Percentiles rank a stretch among this genome's conserved stretches.
Evolutionary conservation across 1,140 invertebrate genomes (phyloP).

Genomic region (Potamilus streckersoni): DNA sequence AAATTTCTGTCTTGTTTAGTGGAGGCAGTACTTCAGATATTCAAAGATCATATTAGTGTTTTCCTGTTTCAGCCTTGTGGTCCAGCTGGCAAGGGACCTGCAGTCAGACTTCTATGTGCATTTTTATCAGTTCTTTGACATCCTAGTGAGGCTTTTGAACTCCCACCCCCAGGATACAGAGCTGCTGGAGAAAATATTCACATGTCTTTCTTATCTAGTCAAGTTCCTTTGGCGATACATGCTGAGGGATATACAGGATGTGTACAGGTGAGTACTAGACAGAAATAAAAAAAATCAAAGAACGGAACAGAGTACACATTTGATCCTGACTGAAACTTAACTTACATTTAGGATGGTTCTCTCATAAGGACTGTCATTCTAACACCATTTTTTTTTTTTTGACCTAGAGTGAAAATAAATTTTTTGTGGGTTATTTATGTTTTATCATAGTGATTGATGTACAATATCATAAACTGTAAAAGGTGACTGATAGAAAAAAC

Average conservation of each 20-base stretch:
- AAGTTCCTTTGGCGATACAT: slow-evolving; percentile 87
- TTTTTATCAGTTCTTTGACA: slow-evolving; percentile 78
- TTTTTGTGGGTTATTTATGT: too few relatives aligned
- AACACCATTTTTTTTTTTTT: too few relatives aligned
- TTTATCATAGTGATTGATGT: too few relatives aligned
- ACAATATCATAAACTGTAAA: too few relatives aligned
- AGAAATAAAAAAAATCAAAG: not conserved
- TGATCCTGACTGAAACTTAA: not conserved
- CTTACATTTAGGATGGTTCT: not conserved
- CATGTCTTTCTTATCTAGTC: slow-evolving; percentile 87
- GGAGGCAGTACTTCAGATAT: too few relatives aligned
- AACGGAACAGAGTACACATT: too few relatives aligned
- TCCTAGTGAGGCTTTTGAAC: slow-evolving; percentile 78
- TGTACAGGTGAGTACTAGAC: slow-evolving; percentile 70
- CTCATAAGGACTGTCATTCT: not conserved
- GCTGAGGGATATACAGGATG: slow-evolving; percentile 80
- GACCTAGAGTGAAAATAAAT: too few relatives aligned
- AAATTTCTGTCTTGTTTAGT: too few relatives aligned
- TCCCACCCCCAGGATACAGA: slow-evolving; percentile 80
- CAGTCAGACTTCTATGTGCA: slow-evolving; percentile 87
- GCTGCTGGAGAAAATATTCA: slow-evolving; percentile 84
- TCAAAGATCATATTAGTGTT: not conserved
- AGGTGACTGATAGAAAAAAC: too few relatives aligned
- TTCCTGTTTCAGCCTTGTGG: slow-evolving; percentile 77
- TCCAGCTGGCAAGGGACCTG: slow-evolving; percentile 86